Evolutionary conservation across 1,140 invertebrate genomes (phyloP).

Genomic region (Galleria mellonella): DNA sequence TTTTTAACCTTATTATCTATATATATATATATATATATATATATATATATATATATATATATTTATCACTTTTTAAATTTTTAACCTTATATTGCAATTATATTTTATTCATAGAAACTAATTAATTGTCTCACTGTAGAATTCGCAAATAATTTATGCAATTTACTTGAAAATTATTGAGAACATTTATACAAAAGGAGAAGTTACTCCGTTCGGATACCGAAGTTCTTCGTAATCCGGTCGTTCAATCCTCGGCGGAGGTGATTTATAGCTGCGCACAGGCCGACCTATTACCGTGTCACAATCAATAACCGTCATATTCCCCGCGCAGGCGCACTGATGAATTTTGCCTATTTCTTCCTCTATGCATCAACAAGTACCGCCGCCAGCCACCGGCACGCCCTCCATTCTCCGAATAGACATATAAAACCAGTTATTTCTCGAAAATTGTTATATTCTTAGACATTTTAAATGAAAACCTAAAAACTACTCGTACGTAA

Average conservation of each 20-base stretch:
- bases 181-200: slow-evolving; percentile 5
- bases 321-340: slow-evolving; percentile 21
- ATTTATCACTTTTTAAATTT: too few relatives aligned
- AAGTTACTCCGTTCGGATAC: background rate
- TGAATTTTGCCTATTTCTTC: slow-evolving; percentile 35
- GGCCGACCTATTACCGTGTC: slow-evolving; percentile 43
- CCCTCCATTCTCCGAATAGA: background rate
- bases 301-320: slow-evolving; percentile 49
- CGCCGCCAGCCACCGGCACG: background rate
- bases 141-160: slow-evolving; percentile 1
- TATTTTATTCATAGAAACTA: too few relatives aligned
- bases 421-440: background rate
- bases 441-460: too few relatives aligned
- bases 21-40: too few relatives aligned
- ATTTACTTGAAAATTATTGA: slow-evolving; percentile 2
- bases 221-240: slow-evolving; percentile 11
- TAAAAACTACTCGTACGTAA: too few relatives aligned
- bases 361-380: background rate
- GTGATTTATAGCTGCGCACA: slow-evolving; percentile 48
- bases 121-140: background rate
- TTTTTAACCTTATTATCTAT: too few relatives aligned
- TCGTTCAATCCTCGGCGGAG: slow-evolving; percentile 23
- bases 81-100: too few relatives aligned
- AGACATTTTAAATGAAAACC: too few relatives aligned
- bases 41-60: too few relatives aligned